Evolutionary conservation across 2,888 invertebrate genomes (phyloP).

Genomic region (Pachliopta kotzebuea): DNA sequence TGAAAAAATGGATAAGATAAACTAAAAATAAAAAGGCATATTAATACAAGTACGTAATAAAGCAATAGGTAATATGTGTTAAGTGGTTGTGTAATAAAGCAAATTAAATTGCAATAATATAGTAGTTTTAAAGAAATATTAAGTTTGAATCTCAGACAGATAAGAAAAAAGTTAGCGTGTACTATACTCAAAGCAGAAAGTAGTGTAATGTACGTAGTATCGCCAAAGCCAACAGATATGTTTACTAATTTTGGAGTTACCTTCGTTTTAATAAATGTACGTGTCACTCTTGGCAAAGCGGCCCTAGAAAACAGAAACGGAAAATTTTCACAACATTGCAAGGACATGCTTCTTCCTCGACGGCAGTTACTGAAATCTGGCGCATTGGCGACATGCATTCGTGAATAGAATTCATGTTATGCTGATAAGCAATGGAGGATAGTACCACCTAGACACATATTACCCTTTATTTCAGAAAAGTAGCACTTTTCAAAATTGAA

Average conservation of each 20-base stretch:
- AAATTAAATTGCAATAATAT: background rate
- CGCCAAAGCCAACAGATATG: constrained; percentile 6
- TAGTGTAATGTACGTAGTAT: background rate
- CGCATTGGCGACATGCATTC: background rate
- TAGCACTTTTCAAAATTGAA: background rate
- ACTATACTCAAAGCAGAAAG: constrained; percentile 7
- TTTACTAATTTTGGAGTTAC: constrained; percentile 61
- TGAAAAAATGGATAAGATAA: constrained; percentile 25
- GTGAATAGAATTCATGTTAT: constrained; percentile 4
- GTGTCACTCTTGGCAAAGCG: constrained; percentile 91
- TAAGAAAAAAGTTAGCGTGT: background rate
- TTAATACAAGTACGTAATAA: background rate
- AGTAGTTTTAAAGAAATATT: constrained; percentile 2
- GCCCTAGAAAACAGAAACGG: constrained; percentile 85
- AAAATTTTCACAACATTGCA: constrained; percentile 64
- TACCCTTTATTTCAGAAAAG: background rate
- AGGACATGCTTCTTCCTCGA: constrained; percentile 48
- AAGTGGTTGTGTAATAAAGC: constrained; percentile 2
- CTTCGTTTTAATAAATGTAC: constrained; percentile 88
- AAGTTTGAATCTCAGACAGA: background rate
- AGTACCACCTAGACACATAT: constrained; percentile 16
- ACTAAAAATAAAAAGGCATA: background rate
- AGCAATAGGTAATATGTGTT: constrained; percentile 20
- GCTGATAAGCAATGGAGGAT: constrained; percentile 4
- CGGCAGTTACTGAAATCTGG: constrained; percentile 1